Percentiles rank a stretch among this genome's conserved stretches.
These are phyloP conservation scores for Ammospiza nelsoni DNA, from an alignment of 2,113 vertebrate species.

Conservation along the genomic window DNA sequence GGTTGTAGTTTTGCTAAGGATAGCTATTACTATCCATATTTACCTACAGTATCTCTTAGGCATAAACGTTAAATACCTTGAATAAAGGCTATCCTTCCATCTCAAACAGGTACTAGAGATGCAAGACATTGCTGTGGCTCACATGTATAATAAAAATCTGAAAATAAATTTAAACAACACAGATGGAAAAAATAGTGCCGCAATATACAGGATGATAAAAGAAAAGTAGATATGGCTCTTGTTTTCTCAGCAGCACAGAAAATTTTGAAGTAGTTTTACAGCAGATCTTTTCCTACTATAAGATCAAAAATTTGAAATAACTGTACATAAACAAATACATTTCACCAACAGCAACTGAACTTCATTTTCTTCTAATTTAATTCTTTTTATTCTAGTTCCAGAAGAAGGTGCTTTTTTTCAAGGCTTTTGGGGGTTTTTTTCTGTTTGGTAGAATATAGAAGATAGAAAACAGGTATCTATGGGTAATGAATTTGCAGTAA, in stretches of 20 bases:
- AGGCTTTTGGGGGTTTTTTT: fast-evolving
- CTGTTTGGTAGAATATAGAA: neutral
- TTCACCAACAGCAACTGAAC: neutral
- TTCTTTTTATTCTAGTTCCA: neutral
- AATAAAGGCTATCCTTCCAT: neutral
- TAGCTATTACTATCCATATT: neutral
- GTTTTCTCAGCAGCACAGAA: neutral
- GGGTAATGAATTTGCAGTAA: neutral
- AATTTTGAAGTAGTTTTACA: neutral
- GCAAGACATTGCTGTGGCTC: neutral
- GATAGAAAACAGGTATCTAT: neutral
- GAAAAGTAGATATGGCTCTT: neutral
- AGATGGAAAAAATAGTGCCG: neutral
- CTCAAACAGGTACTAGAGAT: neutral
- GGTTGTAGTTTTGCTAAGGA: neutral
- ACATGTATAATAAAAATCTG: neutral
- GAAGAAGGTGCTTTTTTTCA: neutral
- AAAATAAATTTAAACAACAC: neutral
- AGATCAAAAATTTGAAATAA: neutral
- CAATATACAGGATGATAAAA: neutral
- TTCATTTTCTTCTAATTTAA: neutral
- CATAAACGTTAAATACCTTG: neutral
- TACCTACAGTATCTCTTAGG: neutral
- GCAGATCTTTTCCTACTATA: neutral
- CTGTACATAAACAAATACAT: neutral